phyloP scores from a whole-genome alignment of 2,888 invertebrate genomes.

The Agapostemon virescens region DNA sequence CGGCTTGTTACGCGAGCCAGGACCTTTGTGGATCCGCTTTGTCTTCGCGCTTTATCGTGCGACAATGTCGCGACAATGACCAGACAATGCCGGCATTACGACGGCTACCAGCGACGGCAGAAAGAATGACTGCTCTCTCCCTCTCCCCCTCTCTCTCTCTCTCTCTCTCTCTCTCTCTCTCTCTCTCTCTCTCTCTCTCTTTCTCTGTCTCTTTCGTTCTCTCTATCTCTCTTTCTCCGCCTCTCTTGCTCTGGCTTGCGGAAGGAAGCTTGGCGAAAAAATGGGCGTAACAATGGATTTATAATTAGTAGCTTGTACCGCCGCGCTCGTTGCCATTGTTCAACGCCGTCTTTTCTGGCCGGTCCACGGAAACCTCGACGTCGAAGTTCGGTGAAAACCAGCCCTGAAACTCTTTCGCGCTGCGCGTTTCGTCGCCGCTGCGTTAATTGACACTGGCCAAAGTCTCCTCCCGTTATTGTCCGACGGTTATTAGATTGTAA shows the following conservation, averaged over 20 bases:
- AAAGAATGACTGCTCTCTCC: slow-evolving; percentile 64
- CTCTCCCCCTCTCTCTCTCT: slow-evolving; percentile 27
- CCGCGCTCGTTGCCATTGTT: slow-evolving; percentile 61
- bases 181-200: slow-evolving; percentile 35
- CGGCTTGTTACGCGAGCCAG: slow-evolving; percentile 72
- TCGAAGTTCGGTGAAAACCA: slow-evolving; percentile 56
- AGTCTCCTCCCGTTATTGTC: slow-evolving; percentile 30
- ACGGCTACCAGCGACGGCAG: slow-evolving; percentile 69
- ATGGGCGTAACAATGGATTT: slow-evolving; percentile 74
- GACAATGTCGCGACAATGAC: slow-evolving; percentile 76
- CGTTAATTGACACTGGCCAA: slow-evolving; percentile 57
- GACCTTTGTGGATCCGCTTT: slow-evolving; percentile 71
- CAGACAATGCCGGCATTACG: slow-evolving; percentile 75
- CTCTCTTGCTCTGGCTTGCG: slow-evolving; percentile 52
- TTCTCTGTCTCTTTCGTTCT: slow-evolving; percentile 22
- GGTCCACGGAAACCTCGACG: slow-evolving; percentile 35
- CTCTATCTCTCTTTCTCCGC: slow-evolving; percentile 30
- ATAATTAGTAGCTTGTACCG: slow-evolving; percentile 70
- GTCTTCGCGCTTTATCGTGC: slow-evolving; percentile 77
- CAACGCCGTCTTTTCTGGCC: slow-evolving; percentile 59
- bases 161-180: slow-evolving; percentile 26
- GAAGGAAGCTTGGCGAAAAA: slow-evolving; percentile 73
- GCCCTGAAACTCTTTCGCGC: slow-evolving; percentile 51
- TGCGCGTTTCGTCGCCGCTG: slow-evolving; percentile 41
- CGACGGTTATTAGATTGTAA: slow-evolving; percentile 42